Conservation (phyloP, 1,140 invertebrate genomes). For the Hormaphis cornu region DNA sequence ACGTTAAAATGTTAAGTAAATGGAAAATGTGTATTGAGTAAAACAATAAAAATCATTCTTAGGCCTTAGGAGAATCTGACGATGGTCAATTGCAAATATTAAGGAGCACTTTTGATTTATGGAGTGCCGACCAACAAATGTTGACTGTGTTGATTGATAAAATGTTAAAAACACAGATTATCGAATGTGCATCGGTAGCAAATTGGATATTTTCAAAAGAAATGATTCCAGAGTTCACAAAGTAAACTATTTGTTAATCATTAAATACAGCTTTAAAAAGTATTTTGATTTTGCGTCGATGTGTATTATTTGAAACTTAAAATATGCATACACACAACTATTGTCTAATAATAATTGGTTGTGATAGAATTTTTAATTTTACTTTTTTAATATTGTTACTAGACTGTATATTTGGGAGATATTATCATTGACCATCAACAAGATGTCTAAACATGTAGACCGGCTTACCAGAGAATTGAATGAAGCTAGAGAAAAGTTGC, state of each 20-base stretch:
- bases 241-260: slow-evolving; percentile 51
- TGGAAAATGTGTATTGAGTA: background rate
- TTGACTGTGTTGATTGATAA: slow-evolving; percentile 93
- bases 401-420: slow-evolving; percentile 95
- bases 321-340: too few relatives aligned
- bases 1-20: slow-evolving; percentile 27
- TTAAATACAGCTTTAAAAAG: too few relatives aligned
- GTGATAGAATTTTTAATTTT: background rate
- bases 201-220: slow-evolving; percentile 99
- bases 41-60: slow-evolving; percentile 34
- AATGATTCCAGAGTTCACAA: slow-evolving; percentile 87
- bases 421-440: slow-evolving; percentile 86
- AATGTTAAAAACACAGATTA: slow-evolving; percentile 92
- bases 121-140: slow-evolving; percentile 94
- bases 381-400: slow-evolving; percentile 33
- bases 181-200: slow-evolving; percentile 92
- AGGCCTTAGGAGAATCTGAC: slow-evolving; percentile 82
- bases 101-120: slow-evolving; percentile 85
- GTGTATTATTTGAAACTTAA: too few relatives aligned
- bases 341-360: too few relatives aligned
- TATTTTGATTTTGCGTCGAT: too few relatives aligned
- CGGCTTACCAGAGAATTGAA: slow-evolving; percentile 74
- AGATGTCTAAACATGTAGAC: slow-evolving; percentile 91
- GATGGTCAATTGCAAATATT: slow-evolving; percentile 93
- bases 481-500: slow-evolving; percentile 75